Percentiles rank a stretch among this genome's conserved stretches.
These are phyloP conservation scores for Macrotrachela quadricornifera DNA, from an alignment of 1,140 invertebrate genomes.

Conservation along the genomic window DNA sequence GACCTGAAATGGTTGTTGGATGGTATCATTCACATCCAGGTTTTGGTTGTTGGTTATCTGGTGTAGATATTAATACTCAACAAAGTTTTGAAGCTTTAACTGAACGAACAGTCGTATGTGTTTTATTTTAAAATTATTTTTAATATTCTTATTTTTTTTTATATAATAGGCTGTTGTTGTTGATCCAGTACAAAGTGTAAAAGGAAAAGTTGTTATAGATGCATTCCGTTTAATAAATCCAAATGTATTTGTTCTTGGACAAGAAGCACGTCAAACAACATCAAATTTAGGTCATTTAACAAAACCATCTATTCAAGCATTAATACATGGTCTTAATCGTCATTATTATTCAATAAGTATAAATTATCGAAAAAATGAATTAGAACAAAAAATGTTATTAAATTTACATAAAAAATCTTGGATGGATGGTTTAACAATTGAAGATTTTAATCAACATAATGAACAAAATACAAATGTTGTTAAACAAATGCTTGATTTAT, in stretches of 20 bases:
- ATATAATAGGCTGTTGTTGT: conserved; percentile 62
- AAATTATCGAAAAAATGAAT: conserved; percentile 93
- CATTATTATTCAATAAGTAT: conserved; percentile 99
- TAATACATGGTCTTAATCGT: conserved; percentile 93
- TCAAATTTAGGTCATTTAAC: conserved; percentile 94
- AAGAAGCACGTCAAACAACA: conserved; percentile 94
- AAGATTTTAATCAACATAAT: conserved; percentile 84
- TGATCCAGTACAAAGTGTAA: conserved; percentile 97
- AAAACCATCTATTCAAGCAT: conserved; percentile 92
- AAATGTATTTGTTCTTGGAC: conserved; percentile 93
- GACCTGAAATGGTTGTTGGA: conserved; percentile 96
- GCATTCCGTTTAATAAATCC: conserved; percentile 69
- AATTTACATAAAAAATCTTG: conserved; percentile 98
- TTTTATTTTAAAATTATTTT: too few relatives aligned
- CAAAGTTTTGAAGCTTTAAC: conserved; percentile 96
- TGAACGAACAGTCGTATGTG: conserved; percentile 60
- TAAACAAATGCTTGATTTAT: conserved; percentile 81
- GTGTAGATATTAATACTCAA: conserved; percentile 98
- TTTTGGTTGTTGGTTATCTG: conserved; percentile 98
- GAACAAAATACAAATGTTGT: conserved; percentile 62
- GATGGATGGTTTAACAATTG: conserved; percentile 86
- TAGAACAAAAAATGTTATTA: conserved; percentile 94
- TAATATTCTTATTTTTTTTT: too few relatives aligned
- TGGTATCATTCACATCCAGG: conserved; percentile 99
- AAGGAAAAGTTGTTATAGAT: conserved; percentile 48